A percentile compares a stretch with the other conserved stretches of the same genome.
These are phyloP conservation scores for Pteria penguin DNA, from an alignment of 2,888 invertebrate genomes.

Conservation along the genomic window DNA sequence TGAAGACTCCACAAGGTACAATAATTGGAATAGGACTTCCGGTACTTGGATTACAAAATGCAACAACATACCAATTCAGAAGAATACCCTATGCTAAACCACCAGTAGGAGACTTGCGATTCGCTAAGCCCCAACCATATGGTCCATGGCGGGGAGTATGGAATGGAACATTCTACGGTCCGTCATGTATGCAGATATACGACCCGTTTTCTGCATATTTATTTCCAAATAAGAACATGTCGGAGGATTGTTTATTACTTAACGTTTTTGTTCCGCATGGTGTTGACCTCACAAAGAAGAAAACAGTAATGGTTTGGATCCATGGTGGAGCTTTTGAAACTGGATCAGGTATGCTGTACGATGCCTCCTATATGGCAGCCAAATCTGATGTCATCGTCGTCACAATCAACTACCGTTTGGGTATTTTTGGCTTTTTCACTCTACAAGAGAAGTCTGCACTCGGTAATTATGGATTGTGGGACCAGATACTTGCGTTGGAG, in stretches of 20 bases:
- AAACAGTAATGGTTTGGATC: slow-evolving; percentile 45
- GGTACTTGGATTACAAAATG: neutral
- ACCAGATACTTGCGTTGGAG: slow-evolving; percentile 73
- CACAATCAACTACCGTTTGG: slow-evolving; percentile 43
- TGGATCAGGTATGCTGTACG: slow-evolving; percentile 24
- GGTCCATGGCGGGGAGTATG: slow-evolving; percentile 10
- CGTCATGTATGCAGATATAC: slow-evolving; percentile 33
- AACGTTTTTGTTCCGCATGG: slow-evolving; percentile 40
- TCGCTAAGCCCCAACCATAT: slow-evolving; percentile 20
- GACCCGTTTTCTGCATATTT: neutral
- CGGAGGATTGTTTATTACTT: slow-evolving; percentile 39
- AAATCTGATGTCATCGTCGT: slow-evolving; percentile 42
- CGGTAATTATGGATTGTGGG: slow-evolving; percentile 76
- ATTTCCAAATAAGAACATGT: neutral
- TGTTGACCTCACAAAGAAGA: neutral
- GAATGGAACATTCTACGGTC: slow-evolving; percentile 31
- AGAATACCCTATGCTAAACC: slow-evolving; percentile 41
- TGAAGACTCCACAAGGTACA: neutral
- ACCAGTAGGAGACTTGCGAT: slow-evolving; percentile 38
- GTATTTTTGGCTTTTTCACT: slow-evolving; percentile 37
- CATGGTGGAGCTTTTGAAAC: slow-evolving; percentile 40
- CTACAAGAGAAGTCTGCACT: slow-evolving; percentile 48
- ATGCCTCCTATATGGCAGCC: slow-evolving; percentile 22
- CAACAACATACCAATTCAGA: slow-evolving; percentile 1
- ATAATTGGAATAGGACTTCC: neutral